A percentile compares a stretch with the other conserved stretches of the same genome.
Conservation (phyloP, 1,140 invertebrate species). For the Diploscapter pachys region DNA sequence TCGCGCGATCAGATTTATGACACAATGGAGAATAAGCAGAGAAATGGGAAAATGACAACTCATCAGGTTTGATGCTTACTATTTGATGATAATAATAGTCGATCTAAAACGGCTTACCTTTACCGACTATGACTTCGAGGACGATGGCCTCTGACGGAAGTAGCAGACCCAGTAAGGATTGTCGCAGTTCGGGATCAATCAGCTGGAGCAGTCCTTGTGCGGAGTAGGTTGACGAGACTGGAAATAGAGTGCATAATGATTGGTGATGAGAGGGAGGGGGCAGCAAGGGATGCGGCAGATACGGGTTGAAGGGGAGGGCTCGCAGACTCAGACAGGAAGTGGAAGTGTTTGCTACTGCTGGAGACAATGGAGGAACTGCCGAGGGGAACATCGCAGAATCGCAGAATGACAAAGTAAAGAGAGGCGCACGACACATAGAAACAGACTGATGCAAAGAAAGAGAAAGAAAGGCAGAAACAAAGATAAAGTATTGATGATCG, state of each 20-base stretch:
- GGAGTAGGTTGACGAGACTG: constrained; percentile 30
- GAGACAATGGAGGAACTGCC: neutral
- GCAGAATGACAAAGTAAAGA: neutral
- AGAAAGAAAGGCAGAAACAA: too few relatives aligned
- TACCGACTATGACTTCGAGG: constrained; percentile 33
- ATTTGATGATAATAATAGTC: neutral
- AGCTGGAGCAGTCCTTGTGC: constrained; percentile 20
- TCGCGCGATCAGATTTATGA: too few relatives aligned
- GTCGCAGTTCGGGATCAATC: constrained; percentile 22
- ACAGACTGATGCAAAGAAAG: too few relatives aligned
- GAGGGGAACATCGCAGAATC: neutral
- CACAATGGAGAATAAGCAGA: too few relatives aligned
- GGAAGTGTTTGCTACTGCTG: neutral
- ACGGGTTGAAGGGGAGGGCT: neutral
- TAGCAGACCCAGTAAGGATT: constrained; percentile 20
- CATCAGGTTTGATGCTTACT: too few relatives aligned
- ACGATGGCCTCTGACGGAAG: constrained; percentile 31
- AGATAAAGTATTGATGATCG: too few relatives aligned
- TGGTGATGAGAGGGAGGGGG: neutral
- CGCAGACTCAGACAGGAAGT: neutral
- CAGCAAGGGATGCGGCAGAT: neutral
- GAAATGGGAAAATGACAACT: too few relatives aligned
- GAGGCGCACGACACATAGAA: neutral
- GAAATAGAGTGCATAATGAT: neutral
- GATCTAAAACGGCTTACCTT: constrained; percentile 16